Conservation (phyloP, 2,113 vertebrate genomes). For the Myiagra hebetior region DNA sequence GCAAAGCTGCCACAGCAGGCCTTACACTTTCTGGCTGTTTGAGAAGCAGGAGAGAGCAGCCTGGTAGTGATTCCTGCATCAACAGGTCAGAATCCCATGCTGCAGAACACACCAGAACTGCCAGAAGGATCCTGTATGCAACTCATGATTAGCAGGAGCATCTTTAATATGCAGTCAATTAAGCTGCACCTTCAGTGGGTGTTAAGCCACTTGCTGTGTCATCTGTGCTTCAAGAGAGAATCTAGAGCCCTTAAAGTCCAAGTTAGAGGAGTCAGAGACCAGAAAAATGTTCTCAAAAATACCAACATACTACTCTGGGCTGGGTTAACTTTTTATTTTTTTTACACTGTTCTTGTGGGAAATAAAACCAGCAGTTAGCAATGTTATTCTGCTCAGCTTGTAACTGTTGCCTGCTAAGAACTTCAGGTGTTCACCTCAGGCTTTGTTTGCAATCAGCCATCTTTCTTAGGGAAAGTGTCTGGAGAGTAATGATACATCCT, state of each 20-base stretch:
- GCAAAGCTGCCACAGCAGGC: background rate
- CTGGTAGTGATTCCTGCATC: background rate
- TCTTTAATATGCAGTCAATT: background rate
- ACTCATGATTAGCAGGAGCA: background rate
- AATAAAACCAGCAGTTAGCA: background rate
- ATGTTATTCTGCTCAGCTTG: background rate
- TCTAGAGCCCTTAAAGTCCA: background rate
- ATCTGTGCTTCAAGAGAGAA: background rate
- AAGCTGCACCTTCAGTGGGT: background rate
- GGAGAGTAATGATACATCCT: background rate
- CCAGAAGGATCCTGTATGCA: background rate
- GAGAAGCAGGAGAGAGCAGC: background rate
- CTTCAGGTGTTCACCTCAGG: background rate
- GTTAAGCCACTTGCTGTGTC: background rate
- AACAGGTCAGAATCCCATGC: background rate
- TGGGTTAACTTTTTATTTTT: background rate
- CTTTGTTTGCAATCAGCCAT: background rate
- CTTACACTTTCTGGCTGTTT: background rate
- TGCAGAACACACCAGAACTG: background rate
- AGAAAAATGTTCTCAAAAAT: background rate
- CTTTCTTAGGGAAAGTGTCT: background rate
- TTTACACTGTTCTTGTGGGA: background rate
- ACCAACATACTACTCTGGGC: background rate
- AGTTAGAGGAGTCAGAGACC: background rate
- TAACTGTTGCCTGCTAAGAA: background rate